Evolutionary conservation across 2,888 invertebrate genomes (phyloP).

Genomic region (Apoderus coryli): DNA sequence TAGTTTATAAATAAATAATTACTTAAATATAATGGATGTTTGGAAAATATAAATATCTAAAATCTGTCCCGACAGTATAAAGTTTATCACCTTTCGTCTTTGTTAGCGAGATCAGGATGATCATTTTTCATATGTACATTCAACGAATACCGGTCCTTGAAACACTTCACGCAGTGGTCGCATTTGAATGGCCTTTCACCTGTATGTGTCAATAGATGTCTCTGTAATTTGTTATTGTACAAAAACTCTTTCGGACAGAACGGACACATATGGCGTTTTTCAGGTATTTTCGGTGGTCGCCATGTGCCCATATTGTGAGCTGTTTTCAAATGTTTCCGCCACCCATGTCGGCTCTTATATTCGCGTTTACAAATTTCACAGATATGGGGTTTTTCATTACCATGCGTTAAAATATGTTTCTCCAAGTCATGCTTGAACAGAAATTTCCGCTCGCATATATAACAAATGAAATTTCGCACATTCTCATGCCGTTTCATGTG

Average conservation of each 20-base stretch:
- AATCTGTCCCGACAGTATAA: no score
- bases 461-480: slow-evolving; percentile 26
- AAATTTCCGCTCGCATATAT: slow-evolving; percentile 29
- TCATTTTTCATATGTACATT: slow-evolving; percentile 22
- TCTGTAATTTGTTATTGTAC: slow-evolving; percentile 21
- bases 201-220: slow-evolving; percentile 23
- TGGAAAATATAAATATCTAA: no score
- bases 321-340: slow-evolving; percentile 22
- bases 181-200: no score
- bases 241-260: slow-evolving; percentile 22
- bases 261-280: slow-evolving; percentile 20
- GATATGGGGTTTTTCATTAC: slow-evolving; percentile 20
- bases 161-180: slow-evolving; percentile 21
- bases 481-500: slow-evolving; percentile 22
- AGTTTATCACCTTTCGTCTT: no score
- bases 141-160: slow-evolving; percentile 22
- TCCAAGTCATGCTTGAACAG: slow-evolving; percentile 21
- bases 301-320: slow-evolving; percentile 18
- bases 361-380: slow-evolving; percentile 21
- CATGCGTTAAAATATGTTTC: slow-evolving; percentile 21
- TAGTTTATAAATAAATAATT: no score
- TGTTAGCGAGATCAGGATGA: no score
- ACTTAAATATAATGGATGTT: no score
- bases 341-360: slow-evolving; percentile 21
- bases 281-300: slow-evolving; percentile 20